These are phyloP conservation scores for Chrysaora quinquecirrha DNA, from an alignment of 30 jellyfish, hydroid and myxozoan genomes.

Conservation along the genomic window DNA sequence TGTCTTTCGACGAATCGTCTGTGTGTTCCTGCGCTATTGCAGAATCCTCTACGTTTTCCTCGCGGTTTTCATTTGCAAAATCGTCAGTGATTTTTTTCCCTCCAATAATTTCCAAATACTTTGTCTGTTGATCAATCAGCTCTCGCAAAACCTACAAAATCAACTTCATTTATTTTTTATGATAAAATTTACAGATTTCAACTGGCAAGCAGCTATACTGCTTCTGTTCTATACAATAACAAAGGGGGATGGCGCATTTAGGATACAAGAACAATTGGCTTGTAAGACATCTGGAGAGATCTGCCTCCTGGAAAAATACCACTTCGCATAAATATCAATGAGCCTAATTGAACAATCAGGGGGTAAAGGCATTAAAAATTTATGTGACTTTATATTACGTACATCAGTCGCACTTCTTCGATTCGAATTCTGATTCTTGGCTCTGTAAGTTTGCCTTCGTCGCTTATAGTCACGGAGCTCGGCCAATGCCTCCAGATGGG, in stretches of 20 bases:
- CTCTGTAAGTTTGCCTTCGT: constrained; percentile 96
- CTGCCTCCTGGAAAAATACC: too few relatives aligned
- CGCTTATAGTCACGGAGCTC: constrained; percentile 93
- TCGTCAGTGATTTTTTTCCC: constrained; percentile 6
- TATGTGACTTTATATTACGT: too few relatives aligned
- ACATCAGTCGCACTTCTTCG: constrained; percentile 71
- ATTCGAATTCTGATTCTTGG: constrained; percentile 59
- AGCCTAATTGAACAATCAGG: too few relatives aligned
- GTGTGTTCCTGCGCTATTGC: neutral
- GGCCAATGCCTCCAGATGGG: constrained; percentile 90
- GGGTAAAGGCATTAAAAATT: too few relatives aligned
- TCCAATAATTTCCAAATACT: constrained; percentile 59
- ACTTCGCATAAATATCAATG: too few relatives aligned
- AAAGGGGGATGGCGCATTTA: too few relatives aligned
- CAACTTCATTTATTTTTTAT: too few relatives aligned
- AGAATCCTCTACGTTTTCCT: constrained; percentile 6
- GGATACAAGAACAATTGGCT: too few relatives aligned
- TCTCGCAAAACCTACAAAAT: constrained; percentile 74
- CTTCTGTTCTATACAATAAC: too few relatives aligned
- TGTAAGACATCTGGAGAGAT: too few relatives aligned
- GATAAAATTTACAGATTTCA: too few relatives aligned
- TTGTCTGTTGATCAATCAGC: constrained; percentile 91
- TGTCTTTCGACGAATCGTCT: neutral
- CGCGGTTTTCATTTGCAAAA: constrained; percentile 8
- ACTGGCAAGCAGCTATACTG: too few relatives aligned